These are phyloP conservation scores for Oryzaephilus surinamensis DNA, from an alignment of 1,140 invertebrate species.

Conservation along the genomic window DNA sequence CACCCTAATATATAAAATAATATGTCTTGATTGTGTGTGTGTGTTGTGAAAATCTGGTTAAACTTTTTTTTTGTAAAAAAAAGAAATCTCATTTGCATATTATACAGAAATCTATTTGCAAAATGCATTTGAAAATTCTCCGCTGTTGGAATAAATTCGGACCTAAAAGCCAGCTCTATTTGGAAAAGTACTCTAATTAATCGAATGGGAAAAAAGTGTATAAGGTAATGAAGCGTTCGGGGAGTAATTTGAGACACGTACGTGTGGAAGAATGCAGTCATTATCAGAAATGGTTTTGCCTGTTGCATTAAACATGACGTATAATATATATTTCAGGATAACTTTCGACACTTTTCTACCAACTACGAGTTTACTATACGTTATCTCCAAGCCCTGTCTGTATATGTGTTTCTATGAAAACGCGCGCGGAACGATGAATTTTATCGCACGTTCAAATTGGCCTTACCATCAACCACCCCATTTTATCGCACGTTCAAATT, in stretches of 20 bases:
- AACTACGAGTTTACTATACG: too few relatives aligned
- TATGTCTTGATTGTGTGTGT: too few relatives aligned
- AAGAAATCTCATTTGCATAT: too few relatives aligned
- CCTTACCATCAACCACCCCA: slow-evolving; percentile 12
- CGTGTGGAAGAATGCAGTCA: slow-evolving; percentile 25
- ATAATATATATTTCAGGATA: slow-evolving; percentile 14
- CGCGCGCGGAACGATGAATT: slow-evolving; percentile 11
- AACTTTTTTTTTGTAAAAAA: too few relatives aligned
- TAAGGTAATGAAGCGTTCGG: slow-evolving; percentile 18
- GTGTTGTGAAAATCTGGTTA: too few relatives aligned
- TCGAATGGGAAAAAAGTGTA: slow-evolving; percentile 11
- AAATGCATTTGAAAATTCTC: too few relatives aligned
- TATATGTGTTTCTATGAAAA: too few relatives aligned
- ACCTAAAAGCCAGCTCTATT: too few relatives aligned
- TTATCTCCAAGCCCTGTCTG: too few relatives aligned
- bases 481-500: slow-evolving; percentile 16
- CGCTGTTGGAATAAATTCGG: too few relatives aligned
- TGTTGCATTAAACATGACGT: slow-evolving; percentile 20
- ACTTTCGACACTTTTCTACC: slow-evolving; percentile 12
- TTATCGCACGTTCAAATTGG: slow-evolving; percentile 17
- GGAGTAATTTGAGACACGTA: slow-evolving; percentile 20
- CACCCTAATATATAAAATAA: too few relatives aligned
- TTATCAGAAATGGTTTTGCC: slow-evolving; percentile 21
- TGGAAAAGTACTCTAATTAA: slow-evolving; percentile 18
- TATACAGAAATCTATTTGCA: too few relatives aligned